Conservation (phyloP, 2,797 vertebrate genomes). For the Etheostoma nigrum region DNA sequence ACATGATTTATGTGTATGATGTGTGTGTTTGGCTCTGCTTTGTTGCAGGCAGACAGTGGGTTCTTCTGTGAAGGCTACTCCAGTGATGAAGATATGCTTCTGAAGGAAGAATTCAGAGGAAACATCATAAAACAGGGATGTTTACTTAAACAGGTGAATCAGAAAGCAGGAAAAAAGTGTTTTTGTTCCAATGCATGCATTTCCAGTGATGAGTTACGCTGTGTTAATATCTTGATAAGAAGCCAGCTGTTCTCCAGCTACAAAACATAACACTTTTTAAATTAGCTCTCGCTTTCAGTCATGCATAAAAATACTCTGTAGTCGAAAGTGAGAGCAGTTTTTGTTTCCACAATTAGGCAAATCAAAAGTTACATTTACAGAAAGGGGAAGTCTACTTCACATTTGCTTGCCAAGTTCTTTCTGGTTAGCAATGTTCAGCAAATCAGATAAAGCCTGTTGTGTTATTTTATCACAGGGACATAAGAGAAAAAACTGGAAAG, state of each 20-base stretch:
- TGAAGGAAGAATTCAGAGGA: slow-evolving; percentile 96
- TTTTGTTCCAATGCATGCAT: background rate
- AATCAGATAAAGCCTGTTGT: background rate
- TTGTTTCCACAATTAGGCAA: background rate
- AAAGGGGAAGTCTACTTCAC: slow-evolving; percentile 3
- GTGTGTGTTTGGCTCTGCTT: slow-evolving; percentile 16
- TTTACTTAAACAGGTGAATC: slow-evolving; percentile 93
- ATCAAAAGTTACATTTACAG: background rate
- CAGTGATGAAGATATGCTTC: slow-evolving; percentile 92
- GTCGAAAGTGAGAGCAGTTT: background rate
- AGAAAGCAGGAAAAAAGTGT: background rate
- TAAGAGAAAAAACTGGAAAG: slow-evolving; percentile 97
- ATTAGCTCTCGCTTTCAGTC: background rate
- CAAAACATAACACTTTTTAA: background rate
- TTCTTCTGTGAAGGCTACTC: slow-evolving; percentile 98
- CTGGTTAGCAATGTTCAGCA: background rate
- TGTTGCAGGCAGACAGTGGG: slow-evolving; percentile 92
- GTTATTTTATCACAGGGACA: slow-evolving; percentile 88
- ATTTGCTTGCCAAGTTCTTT: background rate
- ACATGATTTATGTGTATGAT: background rate
- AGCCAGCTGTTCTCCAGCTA: background rate
- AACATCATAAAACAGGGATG: slow-evolving; percentile 95
- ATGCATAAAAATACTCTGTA: background rate
- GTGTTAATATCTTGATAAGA: background rate
- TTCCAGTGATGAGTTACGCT: background rate